Evolutionary conservation across 2,888 invertebrate species (phyloP).

Genomic region (Parthenolecanium corni): DNA sequence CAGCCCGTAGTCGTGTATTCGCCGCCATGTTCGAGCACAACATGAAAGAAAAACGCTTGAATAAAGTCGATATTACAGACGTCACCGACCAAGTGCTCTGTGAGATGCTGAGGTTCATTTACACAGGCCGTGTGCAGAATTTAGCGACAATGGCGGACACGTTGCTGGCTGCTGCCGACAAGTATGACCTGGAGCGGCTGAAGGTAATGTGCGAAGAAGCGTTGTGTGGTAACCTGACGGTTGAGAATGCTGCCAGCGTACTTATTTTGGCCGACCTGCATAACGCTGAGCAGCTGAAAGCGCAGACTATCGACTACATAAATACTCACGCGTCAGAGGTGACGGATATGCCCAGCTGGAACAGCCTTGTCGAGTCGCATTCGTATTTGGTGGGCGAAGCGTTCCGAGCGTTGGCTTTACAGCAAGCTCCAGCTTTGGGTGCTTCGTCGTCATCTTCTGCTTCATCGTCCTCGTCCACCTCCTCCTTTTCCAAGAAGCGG

Average conservation of each 20-base stretch:
- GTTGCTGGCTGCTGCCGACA: constrained; percentile 93
- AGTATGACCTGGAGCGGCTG: constrained; percentile 92
- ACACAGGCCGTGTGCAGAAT: constrained; percentile 91
- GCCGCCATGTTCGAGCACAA: constrained; percentile 99
- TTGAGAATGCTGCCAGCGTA: constrained; percentile 94
- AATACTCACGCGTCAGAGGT: constrained; percentile 98
- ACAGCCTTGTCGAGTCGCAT: constrained; percentile 92
- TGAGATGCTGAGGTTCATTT: constrained; percentile 96
- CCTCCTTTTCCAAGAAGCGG: constrained; percentile 53
- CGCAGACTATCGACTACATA: constrained; percentile 97
- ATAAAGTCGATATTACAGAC: constrained; percentile 90
- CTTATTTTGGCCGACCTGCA: constrained; percentile 94
- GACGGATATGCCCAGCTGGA: constrained; percentile 97
- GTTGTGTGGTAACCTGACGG: constrained; percentile 81
- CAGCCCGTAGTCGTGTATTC: constrained; percentile 94
- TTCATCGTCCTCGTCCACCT: no score
- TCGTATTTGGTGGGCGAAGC: constrained; percentile 98
- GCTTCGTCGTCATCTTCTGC: constrained; percentile 50
- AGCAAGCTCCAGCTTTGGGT: constrained; percentile 96
- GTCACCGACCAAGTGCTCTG: constrained; percentile 94
- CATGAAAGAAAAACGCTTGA: constrained; percentile 95
- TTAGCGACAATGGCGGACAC: constrained; percentile 98
- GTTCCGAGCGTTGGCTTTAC: constrained; percentile 94
- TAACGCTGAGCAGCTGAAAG: constrained; percentile 94
- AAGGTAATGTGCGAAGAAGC: constrained; percentile 99